Evolutionary conservation across 2,888 invertebrate genomes (phyloP), one percentile per base, ranked within the genome.

Genomic region (Lasius fuliginosus): DNA sequence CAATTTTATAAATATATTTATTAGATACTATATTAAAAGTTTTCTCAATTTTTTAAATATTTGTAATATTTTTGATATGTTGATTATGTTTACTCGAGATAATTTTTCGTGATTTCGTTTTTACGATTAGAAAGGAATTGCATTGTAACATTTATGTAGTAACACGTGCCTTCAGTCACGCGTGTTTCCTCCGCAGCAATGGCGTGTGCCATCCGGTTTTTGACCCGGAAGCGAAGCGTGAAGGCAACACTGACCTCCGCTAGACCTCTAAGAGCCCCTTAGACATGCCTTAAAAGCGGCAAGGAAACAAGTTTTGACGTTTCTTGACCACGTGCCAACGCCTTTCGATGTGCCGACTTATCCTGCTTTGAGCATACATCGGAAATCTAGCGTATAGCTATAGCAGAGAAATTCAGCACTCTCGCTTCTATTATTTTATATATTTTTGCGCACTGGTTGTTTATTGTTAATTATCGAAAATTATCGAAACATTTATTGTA

Each of bases 281-380:
- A 84, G 88, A 84, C 81, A 86, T 83, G 82, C 82, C 71, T 40
- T 83, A 74, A 85, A 86, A 89, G 85, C 83, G 65, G 49, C 65
- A 73, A 83, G 83, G 84, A 92, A 94, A 95, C 94, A 79, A 94
- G 95, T 94, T 95, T 94, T 94, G 94, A 94, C 94, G 92, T 90
- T 82, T 91, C 91, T 91, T 92, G 92, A 93, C 94, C 94, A 94
- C 94, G 93, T 92, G 94, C 90, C 91, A 90, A 91, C 92, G 91
- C 93, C 92, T 88, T 88, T 83, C 83, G 69, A 73, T 83, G 82
- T 65, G 56, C 71, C 79, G 86, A 74, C 82, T 90, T 87, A 89
- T 86, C 83, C 76, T 49, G 27, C 62, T 82, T 75, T 27, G n/a
- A 40, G 53, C 60, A 12, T 77, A 53, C 58, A 62, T 62, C 65